Base-by-base conservation (phyloP, 2,888 invertebrate genomes). In the Anthrax anthrax region DNA sequence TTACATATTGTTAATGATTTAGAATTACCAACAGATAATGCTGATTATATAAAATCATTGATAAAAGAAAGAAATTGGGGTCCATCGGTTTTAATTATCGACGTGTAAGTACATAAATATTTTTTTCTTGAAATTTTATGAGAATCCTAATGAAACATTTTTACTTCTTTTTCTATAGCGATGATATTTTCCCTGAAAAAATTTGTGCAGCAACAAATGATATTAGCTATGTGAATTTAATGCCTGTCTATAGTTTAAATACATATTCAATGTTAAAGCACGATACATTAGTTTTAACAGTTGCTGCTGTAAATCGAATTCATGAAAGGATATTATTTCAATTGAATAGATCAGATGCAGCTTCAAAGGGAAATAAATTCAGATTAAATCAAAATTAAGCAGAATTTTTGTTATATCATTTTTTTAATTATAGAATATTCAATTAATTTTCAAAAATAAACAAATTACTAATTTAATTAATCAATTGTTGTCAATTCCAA, bases 261-360 rank as follows among this genome's bases (percentile, higher is more conserved):
- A 92, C 95, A 0, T 86, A 84, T 70, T 94, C 95, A 34, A 94
- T 98, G 88, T 64, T 98, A 51, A 98, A 98, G 70, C 89, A 97
- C 67, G 85, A 90, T 51, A 96, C 95, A 0, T 69, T 98, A 12
- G 81, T 97, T 6, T 64, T 97, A 3, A 94, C 95, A 0, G 70
- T 82, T 52, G 75, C 78, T 39, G 95, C 96, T 1, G 79, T 88
- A 1, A 83, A 91, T 58, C 76, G 75, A 59, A 78, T 97, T 52
- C 91, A 96, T 69, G 78, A 84, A 43, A 81, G 77, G 60, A 61
- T 91, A 51, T 62, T 91, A 14, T 75, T 69, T 47, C 78, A 83
- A 53, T 65, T 88, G 13, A 73, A 87, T 62, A 73, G 80, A 43
- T 70, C 73, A 43, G 77, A 79, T 56, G 64, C 57, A 14, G 54